Evolutionary conservation across 2,113 vertebrate genomes (phyloP).

Genomic region (Oenanthe oenanthe): DNA sequence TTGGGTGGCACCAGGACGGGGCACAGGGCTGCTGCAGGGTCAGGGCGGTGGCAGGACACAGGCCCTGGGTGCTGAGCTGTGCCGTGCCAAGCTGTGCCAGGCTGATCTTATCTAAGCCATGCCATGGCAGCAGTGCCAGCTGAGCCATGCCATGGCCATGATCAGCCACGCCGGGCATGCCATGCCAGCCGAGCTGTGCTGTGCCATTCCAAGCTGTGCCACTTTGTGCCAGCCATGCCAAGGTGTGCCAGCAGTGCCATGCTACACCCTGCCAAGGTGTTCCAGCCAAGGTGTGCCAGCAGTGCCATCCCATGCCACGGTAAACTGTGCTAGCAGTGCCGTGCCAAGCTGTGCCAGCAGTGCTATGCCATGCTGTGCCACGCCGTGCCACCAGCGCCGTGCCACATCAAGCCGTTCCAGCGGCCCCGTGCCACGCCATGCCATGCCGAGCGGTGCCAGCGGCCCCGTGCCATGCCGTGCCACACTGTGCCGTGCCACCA

Average conservation of each 20-base stretch:
- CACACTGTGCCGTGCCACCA: too few species aligned
- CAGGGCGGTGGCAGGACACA: neutral
- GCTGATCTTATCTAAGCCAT: neutral
- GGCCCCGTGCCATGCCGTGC: too few species aligned
- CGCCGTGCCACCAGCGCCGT: neutral
- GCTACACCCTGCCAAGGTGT: too few species aligned
- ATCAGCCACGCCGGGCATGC: neutral
- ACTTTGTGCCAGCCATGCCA: rapidly evolving
- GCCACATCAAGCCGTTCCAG: neutral
- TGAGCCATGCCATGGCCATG: rapidly evolving
- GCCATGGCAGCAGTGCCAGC: neutral
- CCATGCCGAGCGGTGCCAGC: neutral
- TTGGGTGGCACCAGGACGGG: rapidly evolving
- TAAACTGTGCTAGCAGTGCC: neutral
- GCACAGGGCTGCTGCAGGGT: neutral
- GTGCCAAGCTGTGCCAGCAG: neutral
- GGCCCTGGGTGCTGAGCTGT: neutral
- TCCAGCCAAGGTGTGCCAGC: too few species aligned
- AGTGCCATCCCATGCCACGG: too few species aligned
- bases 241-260: neutral
- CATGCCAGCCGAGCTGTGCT: rapidly evolving
- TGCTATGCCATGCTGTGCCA: neutral
- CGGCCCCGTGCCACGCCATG: neutral
- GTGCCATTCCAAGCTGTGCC: neutral
- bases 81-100: neutral